Evolutionary conservation across 2,888 invertebrate species (phyloP).

Genomic region (Epistrophella euchroma): DNA sequence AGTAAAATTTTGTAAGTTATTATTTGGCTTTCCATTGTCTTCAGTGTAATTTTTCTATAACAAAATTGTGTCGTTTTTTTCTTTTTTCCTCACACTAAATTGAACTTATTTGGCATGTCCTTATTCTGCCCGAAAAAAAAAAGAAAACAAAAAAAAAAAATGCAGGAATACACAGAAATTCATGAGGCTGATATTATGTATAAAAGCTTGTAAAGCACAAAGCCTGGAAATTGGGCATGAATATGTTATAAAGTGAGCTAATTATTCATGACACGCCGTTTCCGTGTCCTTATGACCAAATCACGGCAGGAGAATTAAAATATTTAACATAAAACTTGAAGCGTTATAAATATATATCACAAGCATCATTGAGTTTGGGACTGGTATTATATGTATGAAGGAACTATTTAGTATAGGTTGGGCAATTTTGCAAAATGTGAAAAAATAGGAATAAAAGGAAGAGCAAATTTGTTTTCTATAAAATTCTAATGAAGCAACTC

Average conservation of each 20-base stretch:
- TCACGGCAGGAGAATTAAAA: background rate
- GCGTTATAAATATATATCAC: background rate
- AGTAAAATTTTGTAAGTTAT: conserved; percentile 12
- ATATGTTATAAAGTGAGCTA: conserved; percentile 15
- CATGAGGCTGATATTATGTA: background rate
- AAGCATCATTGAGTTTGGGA: background rate
- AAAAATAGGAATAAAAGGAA: background rate
- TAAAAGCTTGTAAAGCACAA: conserved; percentile 2
- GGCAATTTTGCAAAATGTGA: background rate
- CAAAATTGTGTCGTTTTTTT: background rate
- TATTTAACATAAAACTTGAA: background rate
- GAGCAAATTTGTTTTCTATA: background rate
- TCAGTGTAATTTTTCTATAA: background rate
- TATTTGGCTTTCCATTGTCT: conserved; percentile 8
- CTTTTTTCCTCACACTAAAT: background rate
- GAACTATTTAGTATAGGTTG: background rate
- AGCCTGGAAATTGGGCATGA: conserved; percentile 2
- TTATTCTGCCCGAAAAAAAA: background rate
- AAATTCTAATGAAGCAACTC: too few relatives aligned
- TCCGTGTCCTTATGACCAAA: background rate
- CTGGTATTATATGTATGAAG: background rate
- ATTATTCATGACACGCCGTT: conserved; percentile 10
- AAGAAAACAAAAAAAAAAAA: background rate
- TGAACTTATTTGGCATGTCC: conserved; percentile 15
- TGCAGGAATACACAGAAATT: conserved; percentile 4